phyloP scores from a whole-genome alignment of 2,797 vertebrate species.

The Pipistrellus pygmaeus region DNA sequence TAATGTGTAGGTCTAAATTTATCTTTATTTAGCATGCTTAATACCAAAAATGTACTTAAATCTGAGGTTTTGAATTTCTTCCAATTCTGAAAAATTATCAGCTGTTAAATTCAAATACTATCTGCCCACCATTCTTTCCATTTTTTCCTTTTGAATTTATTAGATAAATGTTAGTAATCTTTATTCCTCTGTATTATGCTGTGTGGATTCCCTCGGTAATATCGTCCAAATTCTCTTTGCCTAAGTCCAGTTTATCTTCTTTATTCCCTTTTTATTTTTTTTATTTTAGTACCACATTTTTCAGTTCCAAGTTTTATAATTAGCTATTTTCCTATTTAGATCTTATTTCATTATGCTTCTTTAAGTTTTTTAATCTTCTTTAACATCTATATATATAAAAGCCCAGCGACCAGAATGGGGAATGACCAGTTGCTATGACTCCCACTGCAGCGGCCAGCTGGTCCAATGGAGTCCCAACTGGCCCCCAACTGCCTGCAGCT shows the following conservation, averaged over 20 bases:
- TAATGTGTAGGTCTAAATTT: neutral
- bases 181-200: neutral
- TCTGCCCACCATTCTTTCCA: neutral
- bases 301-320: slow-evolving; percentile 20
- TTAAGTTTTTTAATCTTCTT: slow-evolving; percentile 38
- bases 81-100: slow-evolving; percentile 19
- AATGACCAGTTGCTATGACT: too few species aligned
- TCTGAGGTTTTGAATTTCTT: slow-evolving; percentile 35
- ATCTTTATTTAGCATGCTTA: slow-evolving; percentile 38
- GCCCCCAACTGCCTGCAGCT: too few species aligned
- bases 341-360: neutral
- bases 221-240: slow-evolving; percentile 6
- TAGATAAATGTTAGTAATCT: neutral
- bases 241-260: neutral
- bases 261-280: neutral
- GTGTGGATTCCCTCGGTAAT: neutral
- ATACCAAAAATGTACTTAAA: neutral
- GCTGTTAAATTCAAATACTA: slow-evolving; percentile 27
- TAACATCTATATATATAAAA: neutral
- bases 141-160: slow-evolving; percentile 19
- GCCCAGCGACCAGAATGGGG: too few species aligned
- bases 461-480: too few species aligned
- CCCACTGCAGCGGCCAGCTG: too few species aligned
- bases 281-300: neutral
- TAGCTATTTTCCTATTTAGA: neutral